Evolutionary conservation across 2,888 invertebrate species (phyloP).

Genomic region (Caenorhabditis sp.): DNA sequence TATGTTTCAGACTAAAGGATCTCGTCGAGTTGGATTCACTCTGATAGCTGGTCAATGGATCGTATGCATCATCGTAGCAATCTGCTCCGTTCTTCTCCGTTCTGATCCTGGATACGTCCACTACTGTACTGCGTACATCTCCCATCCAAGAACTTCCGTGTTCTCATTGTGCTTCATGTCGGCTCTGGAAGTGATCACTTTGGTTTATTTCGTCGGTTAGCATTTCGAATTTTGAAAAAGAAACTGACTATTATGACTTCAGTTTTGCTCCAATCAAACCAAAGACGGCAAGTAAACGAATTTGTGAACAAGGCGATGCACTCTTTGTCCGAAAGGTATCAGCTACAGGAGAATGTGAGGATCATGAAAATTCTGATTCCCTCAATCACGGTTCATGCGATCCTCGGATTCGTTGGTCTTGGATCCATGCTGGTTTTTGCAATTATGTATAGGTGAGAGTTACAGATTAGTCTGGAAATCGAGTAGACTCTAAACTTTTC

Average conservation of each 20-base stretch:
- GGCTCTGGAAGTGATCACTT: conserved; percentile 62
- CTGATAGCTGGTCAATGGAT: conserved; percentile 69
- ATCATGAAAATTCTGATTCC: conserved; percentile 74
- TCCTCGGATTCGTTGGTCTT: conserved; percentile 68
- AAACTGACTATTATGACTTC: not conserved
- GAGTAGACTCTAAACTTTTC: not conserved
- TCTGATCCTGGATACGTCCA: conserved; percentile 70
- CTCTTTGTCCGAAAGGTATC: conserved; percentile 72
- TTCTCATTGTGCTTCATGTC: conserved; percentile 71
- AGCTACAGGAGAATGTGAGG: conserved; percentile 73
- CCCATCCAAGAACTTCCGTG: conserved; percentile 73
- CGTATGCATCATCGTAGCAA: conserved; percentile 65
- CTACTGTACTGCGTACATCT: conserved; percentile 73
- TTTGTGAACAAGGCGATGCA: conserved; percentile 76
- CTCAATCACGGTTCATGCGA: conserved; percentile 71
- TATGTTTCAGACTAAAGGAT: conserved; percentile 60
- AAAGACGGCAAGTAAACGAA: conserved; percentile 69
- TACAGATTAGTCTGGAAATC: too few species aligned
- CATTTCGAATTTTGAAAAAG: not conserved
- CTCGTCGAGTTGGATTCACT: conserved; percentile 56
- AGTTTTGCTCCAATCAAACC: conserved; percentile 68
- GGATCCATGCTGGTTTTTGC: conserved; percentile 70
- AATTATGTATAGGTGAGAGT: conserved; percentile 61
- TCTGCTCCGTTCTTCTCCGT: conserved; percentile 64
- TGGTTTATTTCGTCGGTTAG: conserved; percentile 68